Conservation (phyloP, 2,113 vertebrate species). For the Megaceryle torquata region DNA sequence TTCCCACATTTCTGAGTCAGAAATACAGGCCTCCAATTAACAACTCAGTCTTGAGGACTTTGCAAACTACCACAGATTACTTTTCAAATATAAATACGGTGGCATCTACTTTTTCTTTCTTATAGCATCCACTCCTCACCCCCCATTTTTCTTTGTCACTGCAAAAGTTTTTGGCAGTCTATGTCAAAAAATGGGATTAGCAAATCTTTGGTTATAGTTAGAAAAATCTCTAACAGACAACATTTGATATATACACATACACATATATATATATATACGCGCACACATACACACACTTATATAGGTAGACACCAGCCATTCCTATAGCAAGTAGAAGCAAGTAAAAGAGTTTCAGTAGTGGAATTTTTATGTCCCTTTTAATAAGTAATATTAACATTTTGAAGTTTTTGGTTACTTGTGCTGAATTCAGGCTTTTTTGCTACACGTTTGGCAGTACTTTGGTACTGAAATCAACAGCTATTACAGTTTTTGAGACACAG, state of each 20-base stretch:
- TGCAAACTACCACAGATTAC: background rate
- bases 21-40: background rate
- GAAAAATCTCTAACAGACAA: background rate
- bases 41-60: background rate
- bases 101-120: background rate
- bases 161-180: background rate
- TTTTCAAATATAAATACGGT: background rate
- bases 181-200: background rate
- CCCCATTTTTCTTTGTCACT: background rate
- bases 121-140: background rate
- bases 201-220: background rate
- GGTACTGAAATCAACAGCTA: background rate
- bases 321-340: background rate
- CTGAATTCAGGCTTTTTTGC: background rate
- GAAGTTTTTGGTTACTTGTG: background rate
- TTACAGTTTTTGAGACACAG: background rate
- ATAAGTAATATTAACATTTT: background rate
- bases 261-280: background rate
- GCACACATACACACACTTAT: background rate
- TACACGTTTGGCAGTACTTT: background rate
- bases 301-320: background rate
- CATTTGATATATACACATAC: background rate
- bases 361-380: background rate
- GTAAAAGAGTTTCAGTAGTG: background rate
- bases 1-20: too few species aligned